phyloP scores from a whole-genome alignment of 2,113 vertebrate genomes.

The Cettia cetti region DNA sequence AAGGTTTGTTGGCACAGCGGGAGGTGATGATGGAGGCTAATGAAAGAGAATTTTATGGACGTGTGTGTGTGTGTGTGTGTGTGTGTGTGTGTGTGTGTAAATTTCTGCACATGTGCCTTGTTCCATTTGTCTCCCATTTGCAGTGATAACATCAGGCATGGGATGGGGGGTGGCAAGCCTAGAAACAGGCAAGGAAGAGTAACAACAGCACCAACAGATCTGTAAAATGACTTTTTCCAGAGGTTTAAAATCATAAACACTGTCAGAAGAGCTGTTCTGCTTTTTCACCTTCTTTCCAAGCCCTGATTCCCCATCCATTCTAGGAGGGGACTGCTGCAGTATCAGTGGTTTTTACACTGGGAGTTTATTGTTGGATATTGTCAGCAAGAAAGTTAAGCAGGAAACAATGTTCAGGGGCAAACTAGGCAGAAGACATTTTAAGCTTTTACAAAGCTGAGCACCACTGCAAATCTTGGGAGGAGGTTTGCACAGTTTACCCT shows the following conservation, averaged over 20 bases:
- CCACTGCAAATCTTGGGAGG: neutral
- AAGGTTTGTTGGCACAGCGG: neutral
- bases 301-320: neutral
- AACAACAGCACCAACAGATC: neutral
- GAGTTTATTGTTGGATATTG: neutral
- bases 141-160: neutral
- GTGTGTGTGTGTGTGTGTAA: rapidly evolving
- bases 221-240: neutral
- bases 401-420: neutral
- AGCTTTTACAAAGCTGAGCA: neutral
- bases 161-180: neutral
- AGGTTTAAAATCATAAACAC: neutral
- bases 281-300: neutral
- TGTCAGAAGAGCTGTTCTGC: neutral
- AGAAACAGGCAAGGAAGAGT: neutral
- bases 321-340: neutral
- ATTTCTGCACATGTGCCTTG: neutral
- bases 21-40: neutral
- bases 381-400: neutral
- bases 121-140: neutral
- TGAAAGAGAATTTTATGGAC: neutral
- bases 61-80: rapidly evolving
- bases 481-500: neutral
- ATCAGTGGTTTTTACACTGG: neutral
- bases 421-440: neutral